A percentile compares a stretch with the other conserved stretches of the same genome.
Evolutionary conservation across 2,113 vertebrate species (phyloP).

Genomic region (Scatophagus argus): DNA sequence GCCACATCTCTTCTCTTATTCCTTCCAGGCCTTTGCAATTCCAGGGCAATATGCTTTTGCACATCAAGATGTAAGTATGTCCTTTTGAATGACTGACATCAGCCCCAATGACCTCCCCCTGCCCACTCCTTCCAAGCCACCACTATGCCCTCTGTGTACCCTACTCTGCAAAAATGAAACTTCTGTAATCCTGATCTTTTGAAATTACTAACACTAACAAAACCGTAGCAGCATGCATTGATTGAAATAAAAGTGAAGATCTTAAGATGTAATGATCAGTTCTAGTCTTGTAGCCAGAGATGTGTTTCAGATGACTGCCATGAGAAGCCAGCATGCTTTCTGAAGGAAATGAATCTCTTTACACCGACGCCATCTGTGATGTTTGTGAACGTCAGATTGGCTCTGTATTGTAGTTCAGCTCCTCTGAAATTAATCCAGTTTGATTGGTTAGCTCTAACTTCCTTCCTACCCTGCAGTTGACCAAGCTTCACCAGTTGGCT

Average conservation of each 20-base stretch:
- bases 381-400: constrained; percentile 81
- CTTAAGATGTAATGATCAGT: constrained; percentile 44
- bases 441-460: constrained; percentile 98
- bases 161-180: constrained; percentile 60
- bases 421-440: constrained; percentile 95
- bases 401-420: constrained; percentile 88
- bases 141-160: constrained; percentile 64
- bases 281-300: constrained; percentile 56
- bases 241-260: constrained; percentile 53
- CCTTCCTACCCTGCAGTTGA: constrained; percentile 99
- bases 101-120: constrained; percentile 61
- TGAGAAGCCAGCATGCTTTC: constrained; percentile 66
- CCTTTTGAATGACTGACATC: constrained; percentile 44
- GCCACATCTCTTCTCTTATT: constrained; percentile 52
- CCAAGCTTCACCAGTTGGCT: constrained; percentile 99
- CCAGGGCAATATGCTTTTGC: constrained; percentile 93
- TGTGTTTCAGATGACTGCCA: constrained; percentile 64
- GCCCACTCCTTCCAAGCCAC: constrained; percentile 69
- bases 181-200: constrained; percentile 62
- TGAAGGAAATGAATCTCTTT: constrained; percentile 64
- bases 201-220: constrained; percentile 75
- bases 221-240: constrained; percentile 60
- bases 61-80: constrained; percentile 93
- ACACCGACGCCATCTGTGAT: constrained; percentile 74
- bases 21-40: constrained; percentile 90